Evolutionary conservation across 2,113 vertebrate genomes (phyloP).

Genomic region (Colossoma macropomum): DNA sequence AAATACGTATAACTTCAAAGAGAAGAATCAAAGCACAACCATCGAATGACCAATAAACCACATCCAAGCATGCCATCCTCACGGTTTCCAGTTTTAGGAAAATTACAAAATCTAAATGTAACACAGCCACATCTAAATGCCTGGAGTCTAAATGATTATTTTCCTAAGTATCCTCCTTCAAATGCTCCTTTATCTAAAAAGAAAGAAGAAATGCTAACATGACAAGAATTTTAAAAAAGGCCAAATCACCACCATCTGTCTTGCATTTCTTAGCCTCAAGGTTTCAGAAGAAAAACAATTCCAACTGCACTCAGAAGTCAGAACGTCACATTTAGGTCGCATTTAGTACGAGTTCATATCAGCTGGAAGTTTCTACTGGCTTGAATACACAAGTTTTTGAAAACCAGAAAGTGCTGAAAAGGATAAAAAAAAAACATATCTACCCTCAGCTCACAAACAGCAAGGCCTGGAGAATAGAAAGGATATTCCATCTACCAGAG

Average conservation of each 20-base stretch:
- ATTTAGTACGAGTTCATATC: not conserved
- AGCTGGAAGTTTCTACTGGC: not conserved
- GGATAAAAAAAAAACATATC: not conserved
- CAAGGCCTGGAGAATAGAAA: not conserved
- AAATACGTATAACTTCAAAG: not conserved
- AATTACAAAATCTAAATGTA: constrained; percentile 19
- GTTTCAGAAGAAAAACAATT: constrained; percentile 26
- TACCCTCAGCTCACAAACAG: not conserved
- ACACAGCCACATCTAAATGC: constrained; percentile 23
- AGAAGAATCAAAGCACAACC: not conserved
- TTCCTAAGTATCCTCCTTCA: constrained; percentile 53
- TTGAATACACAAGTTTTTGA: not conserved
- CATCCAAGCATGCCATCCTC: not conserved
- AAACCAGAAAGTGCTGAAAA: not conserved
- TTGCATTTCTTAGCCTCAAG: not conserved
- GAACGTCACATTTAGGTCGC: constrained; percentile 7
- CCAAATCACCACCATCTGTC: constrained; percentile 17
- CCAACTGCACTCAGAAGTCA: not conserved
- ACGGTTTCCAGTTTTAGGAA: not conserved
- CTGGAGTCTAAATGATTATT: constrained; percentile 50
- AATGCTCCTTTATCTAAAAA: constrained; percentile 52
- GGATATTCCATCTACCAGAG: too few relatives aligned
- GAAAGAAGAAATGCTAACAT: constrained; percentile 53
- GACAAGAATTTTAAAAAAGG: not conserved
- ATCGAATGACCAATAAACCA: constrained; percentile 4